These are phyloP conservation scores for Epizoanthus rinbou DNA, from an alignment of 92 coral and sea anemone species.

Conservation along the genomic window DNA sequence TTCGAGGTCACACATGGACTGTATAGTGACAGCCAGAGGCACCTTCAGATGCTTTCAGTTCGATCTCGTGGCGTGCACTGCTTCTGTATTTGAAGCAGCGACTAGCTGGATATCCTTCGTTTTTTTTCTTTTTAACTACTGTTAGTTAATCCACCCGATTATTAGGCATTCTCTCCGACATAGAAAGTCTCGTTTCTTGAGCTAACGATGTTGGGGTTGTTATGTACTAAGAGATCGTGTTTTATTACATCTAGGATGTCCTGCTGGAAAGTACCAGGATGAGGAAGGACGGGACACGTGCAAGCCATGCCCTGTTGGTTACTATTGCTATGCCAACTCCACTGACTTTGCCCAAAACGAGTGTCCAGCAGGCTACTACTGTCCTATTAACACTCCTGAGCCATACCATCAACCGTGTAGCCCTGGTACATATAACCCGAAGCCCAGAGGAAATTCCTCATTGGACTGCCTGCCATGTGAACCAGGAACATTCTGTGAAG, in stretches of 20 bases:
- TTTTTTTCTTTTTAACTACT: no score
- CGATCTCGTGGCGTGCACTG: no score
- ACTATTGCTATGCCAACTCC: constrained; percentile 89
- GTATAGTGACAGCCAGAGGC: no score
- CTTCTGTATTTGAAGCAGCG: no score
- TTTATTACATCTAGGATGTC: constrained; percentile 68
- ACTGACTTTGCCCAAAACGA: constrained; percentile 68
- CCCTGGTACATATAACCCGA: constrained; percentile 90
- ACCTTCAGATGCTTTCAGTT: no score
- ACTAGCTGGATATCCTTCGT: no score
- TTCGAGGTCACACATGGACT: no score
- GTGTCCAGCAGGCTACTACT: constrained; percentile 91
- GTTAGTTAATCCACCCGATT: no score
- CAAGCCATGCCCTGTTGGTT: constrained; percentile 85
- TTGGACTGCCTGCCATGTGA: constrained; percentile 81
- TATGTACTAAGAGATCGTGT: background rate
- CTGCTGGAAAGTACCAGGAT: constrained; percentile 87
- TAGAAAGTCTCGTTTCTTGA: no score
- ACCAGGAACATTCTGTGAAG: constrained; percentile 81
- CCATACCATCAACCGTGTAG: constrained; percentile 74
- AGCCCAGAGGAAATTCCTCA: constrained; percentile 76
- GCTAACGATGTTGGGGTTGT: background rate
- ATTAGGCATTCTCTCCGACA: no score
- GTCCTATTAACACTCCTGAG: constrained; percentile 76
- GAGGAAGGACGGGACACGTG: constrained; percentile 80